phyloP scores from a whole-genome alignment of 2,888 invertebrate species.

The Desoria tigrina region DNA sequence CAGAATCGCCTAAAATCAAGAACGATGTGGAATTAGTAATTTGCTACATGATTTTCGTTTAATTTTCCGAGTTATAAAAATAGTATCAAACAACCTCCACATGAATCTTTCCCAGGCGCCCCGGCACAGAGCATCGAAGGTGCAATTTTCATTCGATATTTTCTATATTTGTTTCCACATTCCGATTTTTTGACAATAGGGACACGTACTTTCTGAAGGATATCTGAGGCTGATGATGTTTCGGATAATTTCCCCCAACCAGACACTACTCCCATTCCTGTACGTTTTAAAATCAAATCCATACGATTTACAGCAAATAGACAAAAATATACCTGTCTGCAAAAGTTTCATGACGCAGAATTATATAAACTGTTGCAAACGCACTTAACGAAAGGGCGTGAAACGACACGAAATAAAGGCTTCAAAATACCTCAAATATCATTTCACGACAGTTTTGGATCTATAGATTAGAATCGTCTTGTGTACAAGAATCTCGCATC shows the following conservation, averaged over 20 bases:
- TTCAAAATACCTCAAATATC: too few relatives aligned
- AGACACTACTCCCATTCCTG: conserved; percentile 16
- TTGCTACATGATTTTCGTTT: neutral
- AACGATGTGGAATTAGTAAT: neutral
- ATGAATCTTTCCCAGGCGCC: conserved; percentile 26
- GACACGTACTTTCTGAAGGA: conserved; percentile 25
- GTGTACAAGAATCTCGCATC: too few relatives aligned
- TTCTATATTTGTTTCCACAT: conserved; percentile 22
- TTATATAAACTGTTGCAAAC: too few relatives aligned
- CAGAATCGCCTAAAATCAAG: conserved; percentile 14
- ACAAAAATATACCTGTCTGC: too few relatives aligned
- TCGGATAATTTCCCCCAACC: conserved; percentile 20
- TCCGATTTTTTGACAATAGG: conserved; percentile 18
- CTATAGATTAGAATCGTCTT: too few relatives aligned
- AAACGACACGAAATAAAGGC: too few relatives aligned
- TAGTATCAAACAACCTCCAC: conserved; percentile 16
- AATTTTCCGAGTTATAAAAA: too few relatives aligned
- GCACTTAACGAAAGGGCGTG: too few relatives aligned
- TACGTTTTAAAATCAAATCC: too few relatives aligned
- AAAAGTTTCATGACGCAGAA: too few relatives aligned
- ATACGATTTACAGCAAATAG: too few relatives aligned
- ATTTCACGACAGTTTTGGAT: too few relatives aligned
- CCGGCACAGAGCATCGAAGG: conserved; percentile 38
- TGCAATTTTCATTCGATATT: conserved; percentile 16
- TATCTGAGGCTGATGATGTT: neutral